Conservation (phyloP, 2,797 vertebrate genomes). For the Leptoclinus maculatus region DNA sequence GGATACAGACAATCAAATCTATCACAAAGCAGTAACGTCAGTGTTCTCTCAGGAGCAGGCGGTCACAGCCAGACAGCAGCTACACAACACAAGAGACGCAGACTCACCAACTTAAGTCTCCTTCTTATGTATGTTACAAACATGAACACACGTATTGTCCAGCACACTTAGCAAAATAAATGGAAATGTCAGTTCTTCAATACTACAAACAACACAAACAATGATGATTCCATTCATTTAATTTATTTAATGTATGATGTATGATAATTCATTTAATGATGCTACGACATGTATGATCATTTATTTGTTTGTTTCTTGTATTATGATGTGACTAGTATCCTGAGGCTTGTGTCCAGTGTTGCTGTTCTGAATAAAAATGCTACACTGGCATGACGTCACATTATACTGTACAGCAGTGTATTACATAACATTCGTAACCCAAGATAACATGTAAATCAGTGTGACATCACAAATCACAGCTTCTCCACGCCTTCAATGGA, state of each 20-base stretch:
- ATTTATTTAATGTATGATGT: no score
- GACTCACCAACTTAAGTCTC: neutral
- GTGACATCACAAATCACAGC: slow-evolving; percentile 15
- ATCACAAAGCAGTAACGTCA: neutral
- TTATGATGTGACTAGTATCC: neutral
- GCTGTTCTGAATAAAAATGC: neutral
- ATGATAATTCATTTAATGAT: no score
- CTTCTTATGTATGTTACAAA: neutral
- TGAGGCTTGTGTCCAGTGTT: neutral
- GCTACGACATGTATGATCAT: neutral
- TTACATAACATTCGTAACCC: slow-evolving; percentile 44
- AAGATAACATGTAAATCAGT: slow-evolving; percentile 18
- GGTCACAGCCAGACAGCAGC: neutral
- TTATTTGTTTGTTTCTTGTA: neutral
- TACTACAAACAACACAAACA: neutral
- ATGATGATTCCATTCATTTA: neutral
- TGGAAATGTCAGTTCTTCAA: neutral
- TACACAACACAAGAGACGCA: neutral
- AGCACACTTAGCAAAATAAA: neutral
- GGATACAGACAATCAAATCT: neutral
- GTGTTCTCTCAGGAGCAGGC: neutral
- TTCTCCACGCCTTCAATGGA: neutral
- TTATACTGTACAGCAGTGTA: slow-evolving; percentile 8
- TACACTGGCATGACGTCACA: slow-evolving; percentile 1
- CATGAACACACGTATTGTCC: neutral